Conservation (phyloP, 2,888 invertebrate species). For the Gisinianus flammeolus region DNA sequence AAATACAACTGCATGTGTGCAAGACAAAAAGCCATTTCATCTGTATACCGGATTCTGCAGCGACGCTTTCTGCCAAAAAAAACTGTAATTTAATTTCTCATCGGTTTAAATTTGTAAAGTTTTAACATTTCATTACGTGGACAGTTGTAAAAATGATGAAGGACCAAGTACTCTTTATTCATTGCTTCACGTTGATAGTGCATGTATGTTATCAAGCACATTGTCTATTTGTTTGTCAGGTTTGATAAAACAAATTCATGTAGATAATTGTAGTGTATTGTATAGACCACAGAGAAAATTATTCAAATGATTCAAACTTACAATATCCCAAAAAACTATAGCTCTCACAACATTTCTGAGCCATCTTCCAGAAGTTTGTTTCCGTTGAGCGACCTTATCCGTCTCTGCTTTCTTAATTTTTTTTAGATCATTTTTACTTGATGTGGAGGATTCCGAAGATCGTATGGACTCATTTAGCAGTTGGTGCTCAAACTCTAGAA, state of each 20-base stretch:
- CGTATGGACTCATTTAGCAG: background rate
- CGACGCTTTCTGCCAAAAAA: background rate
- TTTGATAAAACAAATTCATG: background rate
- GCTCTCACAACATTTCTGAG: background rate
- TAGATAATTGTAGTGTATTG: background rate
- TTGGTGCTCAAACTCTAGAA: constrained; percentile 28
- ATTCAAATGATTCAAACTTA: constrained; percentile 2
- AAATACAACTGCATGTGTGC: constrained; percentile 7
- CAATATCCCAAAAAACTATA: constrained; percentile 20
- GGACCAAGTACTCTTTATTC: constrained; percentile 1
- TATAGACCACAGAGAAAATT: background rate
- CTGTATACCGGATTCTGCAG: background rate
- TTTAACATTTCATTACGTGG: constrained; percentile 1
- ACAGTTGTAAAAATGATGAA: constrained; percentile 19
- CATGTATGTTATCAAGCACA: constrained; percentile 7
- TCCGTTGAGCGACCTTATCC: background rate
- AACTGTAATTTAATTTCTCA: background rate
- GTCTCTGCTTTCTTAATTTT: no score
- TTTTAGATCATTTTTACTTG: background rate
- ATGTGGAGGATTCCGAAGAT: background rate
- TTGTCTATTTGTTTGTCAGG: background rate
- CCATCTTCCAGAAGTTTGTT: background rate
- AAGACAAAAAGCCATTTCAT: background rate
- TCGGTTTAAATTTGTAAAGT: no score
- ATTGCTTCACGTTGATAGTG: constrained; percentile 1